Conservation (phyloP, 2,888 invertebrate species). For the Antitype chi region DNA sequence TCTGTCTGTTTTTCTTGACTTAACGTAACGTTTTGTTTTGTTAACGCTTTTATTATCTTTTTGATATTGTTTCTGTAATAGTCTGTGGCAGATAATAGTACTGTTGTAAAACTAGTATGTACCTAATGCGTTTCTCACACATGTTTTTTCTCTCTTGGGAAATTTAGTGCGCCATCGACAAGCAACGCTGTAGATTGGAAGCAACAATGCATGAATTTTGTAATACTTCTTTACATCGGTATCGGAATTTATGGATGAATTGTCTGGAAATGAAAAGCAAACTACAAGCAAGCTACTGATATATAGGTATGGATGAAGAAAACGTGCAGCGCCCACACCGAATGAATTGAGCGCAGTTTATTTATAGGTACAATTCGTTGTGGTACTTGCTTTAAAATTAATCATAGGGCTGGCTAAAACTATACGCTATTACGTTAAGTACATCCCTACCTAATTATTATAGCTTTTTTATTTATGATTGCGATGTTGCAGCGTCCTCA, state of each 20-base stretch:
- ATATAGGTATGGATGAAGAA: background rate
- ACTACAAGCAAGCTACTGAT: background rate
- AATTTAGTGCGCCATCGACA: constrained; percentile 43
- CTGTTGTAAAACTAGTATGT: constrained; percentile 22
- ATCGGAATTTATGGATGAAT: constrained; percentile 3
- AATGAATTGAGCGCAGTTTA: background rate
- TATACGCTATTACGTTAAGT: too few species aligned
- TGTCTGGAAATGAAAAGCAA: background rate
- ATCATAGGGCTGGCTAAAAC: background rate
- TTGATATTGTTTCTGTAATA: constrained; percentile 46
- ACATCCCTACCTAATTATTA: background rate
- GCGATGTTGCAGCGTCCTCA: background rate
- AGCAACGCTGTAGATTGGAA: constrained; percentile 21
- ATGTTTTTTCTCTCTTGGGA: constrained; percentile 45
- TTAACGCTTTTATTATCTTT: constrained; percentile 39
- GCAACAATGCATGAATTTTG: constrained; percentile 33
- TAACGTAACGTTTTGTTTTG: constrained; percentile 25
- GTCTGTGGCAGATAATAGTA: constrained; percentile 12
- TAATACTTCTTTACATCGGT: constrained; percentile 11
- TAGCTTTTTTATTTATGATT: background rate
- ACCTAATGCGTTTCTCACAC: constrained; percentile 19
- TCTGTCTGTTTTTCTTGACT: constrained; percentile 22
- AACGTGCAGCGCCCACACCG: background rate
- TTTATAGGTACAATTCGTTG: background rate
- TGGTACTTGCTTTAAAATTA: background rate